phyloP scores from a whole-genome alignment of 2,888 invertebrate species.

The Monochamus alternatus region DNA sequence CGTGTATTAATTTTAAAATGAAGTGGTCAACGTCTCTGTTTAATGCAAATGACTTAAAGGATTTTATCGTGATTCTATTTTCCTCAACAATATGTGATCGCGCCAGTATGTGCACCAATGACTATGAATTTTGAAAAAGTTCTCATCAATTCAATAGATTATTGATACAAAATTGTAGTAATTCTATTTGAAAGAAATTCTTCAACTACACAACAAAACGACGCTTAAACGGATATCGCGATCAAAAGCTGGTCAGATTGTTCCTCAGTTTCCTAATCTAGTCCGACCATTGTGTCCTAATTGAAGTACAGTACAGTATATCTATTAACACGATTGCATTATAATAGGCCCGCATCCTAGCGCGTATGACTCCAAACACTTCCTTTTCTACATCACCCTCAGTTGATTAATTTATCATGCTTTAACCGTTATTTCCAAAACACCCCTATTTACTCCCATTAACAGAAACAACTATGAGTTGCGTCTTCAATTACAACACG shows the following conservation, averaged over 20 bases:
- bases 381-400: constrained; percentile 44
- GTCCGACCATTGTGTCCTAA: constrained; percentile 47
- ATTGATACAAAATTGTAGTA: not conserved
- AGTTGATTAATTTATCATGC: constrained; percentile 47
- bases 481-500: constrained; percentile 26
- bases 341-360: constrained; percentile 63
- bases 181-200: not conserved
- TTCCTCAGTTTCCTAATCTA: constrained; percentile 28
- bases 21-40: too few relatives aligned
- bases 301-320: constrained; percentile 61
- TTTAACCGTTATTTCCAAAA: constrained; percentile 53
- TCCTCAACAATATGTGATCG: too few relatives aligned
- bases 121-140: too few relatives aligned
- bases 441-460: constrained; percentile 59
- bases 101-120: too few relatives aligned
- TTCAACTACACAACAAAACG: constrained; percentile 1
- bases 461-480: constrained; percentile 44
- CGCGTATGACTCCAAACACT: constrained; percentile 46
- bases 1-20: too few relatives aligned
- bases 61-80: too few relatives aligned
- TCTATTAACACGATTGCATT: constrained; percentile 58
- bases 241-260: constrained; percentile 20
- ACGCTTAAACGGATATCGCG: constrained; percentile 3
- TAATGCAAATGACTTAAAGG: too few relatives aligned
- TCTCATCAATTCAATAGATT: too few relatives aligned